phyloP scores from a whole-genome alignment of 2,888 invertebrate species.

The Nymphalis c-album region DNA sequence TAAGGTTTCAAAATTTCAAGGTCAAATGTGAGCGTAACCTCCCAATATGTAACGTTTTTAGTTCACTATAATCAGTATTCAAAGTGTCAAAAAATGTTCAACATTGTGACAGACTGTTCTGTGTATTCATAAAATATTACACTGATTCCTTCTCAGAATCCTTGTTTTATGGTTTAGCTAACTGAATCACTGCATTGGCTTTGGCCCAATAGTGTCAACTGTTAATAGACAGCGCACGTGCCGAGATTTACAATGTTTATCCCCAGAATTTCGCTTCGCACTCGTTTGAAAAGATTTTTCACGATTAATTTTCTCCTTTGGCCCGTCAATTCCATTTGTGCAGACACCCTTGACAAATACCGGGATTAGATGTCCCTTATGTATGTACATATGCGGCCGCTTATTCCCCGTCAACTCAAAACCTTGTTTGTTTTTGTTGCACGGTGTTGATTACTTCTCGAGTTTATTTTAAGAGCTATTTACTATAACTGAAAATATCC shows the following conservation, averaged over 20 bases:
- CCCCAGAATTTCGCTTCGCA: conserved; percentile 44
- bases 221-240: conserved; percentile 78
- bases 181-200: conserved; percentile 60
- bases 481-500: too few relatives aligned
- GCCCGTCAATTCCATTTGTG: conserved; percentile 77
- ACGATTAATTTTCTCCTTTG: conserved; percentile 76
- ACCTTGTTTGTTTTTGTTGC: conserved; percentile 41
- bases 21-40: too few relatives aligned
- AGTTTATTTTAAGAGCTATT: neutral
- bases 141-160: conserved; percentile 28
- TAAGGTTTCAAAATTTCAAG: too few relatives aligned
- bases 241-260: conserved; percentile 64
- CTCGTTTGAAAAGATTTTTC: conserved; percentile 71
- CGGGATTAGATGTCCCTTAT: conserved; percentile 62
- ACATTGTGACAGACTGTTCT: conserved; percentile 1
- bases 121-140: conserved; percentile 11
- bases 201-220: conserved; percentile 72
- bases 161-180: conserved; percentile 27
- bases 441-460: conserved; percentile 1
- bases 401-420: conserved; percentile 1
- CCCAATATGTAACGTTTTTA: too few relatives aligned
- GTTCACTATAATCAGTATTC: too few relatives aligned
- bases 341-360: conserved; percentile 76
- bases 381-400: conserved; percentile 1
- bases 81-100: too few relatives aligned